Percentiles rank a stretch among this genome's conserved stretches.
Conservation (phyloP, 1,140 invertebrate species). For the Diachasmimorpha longicaudata region DNA sequence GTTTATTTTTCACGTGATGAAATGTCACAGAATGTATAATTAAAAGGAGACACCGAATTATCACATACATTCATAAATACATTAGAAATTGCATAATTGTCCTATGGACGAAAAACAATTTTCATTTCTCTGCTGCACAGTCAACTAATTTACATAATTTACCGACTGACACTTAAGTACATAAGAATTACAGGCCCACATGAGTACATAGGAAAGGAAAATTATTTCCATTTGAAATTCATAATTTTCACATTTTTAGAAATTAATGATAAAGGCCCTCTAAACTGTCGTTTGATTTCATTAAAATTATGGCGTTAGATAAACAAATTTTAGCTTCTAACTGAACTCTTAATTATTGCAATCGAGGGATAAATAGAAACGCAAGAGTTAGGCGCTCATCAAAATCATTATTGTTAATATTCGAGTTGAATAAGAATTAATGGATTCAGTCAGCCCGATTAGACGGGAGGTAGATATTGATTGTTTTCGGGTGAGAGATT, state of each 20-base stretch:
- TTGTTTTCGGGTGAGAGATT: slow-evolving; percentile 43
- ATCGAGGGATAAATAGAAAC: background rate
- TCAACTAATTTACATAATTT: background rate
- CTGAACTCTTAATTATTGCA: background rate
- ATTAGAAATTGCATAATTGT: background rate
- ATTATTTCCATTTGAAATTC: background rate
- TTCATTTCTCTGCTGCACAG: slow-evolving; percentile 5
- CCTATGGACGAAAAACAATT: background rate
- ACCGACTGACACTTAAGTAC: background rate
- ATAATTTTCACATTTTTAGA: background rate
- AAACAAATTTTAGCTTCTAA: background rate
- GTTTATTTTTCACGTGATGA: background rate
- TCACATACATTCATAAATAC: slow-evolving; percentile 10
- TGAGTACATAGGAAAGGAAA: background rate
- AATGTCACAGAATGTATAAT: background rate
- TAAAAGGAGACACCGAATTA: background rate
- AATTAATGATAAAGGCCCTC: background rate
- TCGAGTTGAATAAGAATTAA: background rate
- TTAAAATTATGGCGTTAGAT: background rate
- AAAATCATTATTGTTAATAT: background rate
- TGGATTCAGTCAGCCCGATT: slow-evolving; percentile 38
- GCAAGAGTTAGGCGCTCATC: background rate
- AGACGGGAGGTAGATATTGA: slow-evolving; percentile 55
- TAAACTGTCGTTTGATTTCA: background rate
- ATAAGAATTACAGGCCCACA: background rate